Evolutionary conservation across 2,888 invertebrate genomes (phyloP).

Genomic region (Patella ulyssiponensis): DNA sequence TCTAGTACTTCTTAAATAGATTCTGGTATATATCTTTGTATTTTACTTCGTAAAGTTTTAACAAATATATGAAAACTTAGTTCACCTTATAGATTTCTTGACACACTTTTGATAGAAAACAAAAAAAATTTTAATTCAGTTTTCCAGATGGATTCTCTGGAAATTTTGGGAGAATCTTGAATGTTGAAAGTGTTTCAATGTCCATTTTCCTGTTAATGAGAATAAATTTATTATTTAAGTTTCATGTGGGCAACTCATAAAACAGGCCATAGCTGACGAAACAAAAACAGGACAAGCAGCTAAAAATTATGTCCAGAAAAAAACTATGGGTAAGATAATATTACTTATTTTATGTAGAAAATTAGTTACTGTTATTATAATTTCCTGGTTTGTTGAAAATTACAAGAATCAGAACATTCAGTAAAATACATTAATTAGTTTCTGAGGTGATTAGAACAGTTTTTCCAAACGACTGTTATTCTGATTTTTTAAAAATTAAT

Average conservation of each 20-base stretch:
- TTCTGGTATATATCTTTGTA: not conserved
- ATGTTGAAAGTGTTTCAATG: too few species aligned
- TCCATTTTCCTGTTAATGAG: too few species aligned
- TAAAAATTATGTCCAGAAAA: constrained; percentile 67
- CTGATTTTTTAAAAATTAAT: not conserved
- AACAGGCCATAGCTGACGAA: constrained; percentile 70
- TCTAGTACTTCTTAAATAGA: not conserved
- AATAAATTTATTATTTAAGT: constrained; percentile 50
- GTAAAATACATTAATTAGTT: too few species aligned
- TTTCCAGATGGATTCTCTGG: too few species aligned
- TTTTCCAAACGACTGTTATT: not conserved
- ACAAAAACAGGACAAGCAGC: constrained; percentile 67
- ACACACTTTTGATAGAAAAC: too few species aligned
- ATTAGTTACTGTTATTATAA: too few species aligned
- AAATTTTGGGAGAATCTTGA: too few species aligned
- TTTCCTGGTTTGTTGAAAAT: too few species aligned
- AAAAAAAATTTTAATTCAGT: too few species aligned
- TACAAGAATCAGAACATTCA: too few species aligned
- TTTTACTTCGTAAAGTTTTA: not conserved
- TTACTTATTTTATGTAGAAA: not conserved
- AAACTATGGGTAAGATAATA: constrained; percentile 60
- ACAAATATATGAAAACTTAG: not conserved
- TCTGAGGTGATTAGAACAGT: too few species aligned
- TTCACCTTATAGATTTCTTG: not conserved
- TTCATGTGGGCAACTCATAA: constrained; percentile 68